Conservation (phyloP, 2,888 invertebrate genomes). For the Xestia ashworthii region DNA sequence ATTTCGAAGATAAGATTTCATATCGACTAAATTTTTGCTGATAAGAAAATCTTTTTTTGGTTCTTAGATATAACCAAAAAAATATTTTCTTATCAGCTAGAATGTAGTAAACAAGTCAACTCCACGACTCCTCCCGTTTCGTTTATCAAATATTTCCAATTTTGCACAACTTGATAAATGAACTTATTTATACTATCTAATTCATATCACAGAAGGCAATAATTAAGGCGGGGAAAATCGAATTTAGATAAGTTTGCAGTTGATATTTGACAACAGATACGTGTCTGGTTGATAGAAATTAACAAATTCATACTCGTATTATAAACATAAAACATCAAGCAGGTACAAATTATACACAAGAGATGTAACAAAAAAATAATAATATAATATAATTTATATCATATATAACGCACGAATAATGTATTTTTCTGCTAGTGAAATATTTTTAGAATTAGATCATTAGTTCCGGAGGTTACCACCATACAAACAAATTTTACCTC, state of each 20-base stretch:
- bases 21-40: too few species aligned
- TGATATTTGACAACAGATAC: constrained; percentile 22
- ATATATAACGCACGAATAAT: too few species aligned
- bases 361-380: too few species aligned
- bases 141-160: constrained; percentile 30
- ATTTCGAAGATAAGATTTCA: constrained; percentile 34
- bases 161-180: constrained; percentile 26
- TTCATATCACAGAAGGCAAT: constrained; percentile 24
- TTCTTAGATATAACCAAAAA: constrained; percentile 19
- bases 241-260: constrained; percentile 35
- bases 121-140: neutral
- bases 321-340: too few species aligned
- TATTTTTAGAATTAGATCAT: too few species aligned
- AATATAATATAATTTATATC: too few species aligned
- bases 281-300: neutral
- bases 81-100: constrained; percentile 22
- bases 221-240: constrained; percentile 13
- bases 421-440: too few species aligned
- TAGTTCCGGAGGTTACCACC: too few species aligned
- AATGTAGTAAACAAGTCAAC: constrained; percentile 37
- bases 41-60: too few species aligned
- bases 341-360: too few species aligned
- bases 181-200: constrained; percentile 18
- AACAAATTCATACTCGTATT: too few species aligned
- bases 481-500: too few species aligned